phyloP scores from a whole-genome alignment of 2,797 vertebrate species.

The Eospalax fontanierii region DNA sequence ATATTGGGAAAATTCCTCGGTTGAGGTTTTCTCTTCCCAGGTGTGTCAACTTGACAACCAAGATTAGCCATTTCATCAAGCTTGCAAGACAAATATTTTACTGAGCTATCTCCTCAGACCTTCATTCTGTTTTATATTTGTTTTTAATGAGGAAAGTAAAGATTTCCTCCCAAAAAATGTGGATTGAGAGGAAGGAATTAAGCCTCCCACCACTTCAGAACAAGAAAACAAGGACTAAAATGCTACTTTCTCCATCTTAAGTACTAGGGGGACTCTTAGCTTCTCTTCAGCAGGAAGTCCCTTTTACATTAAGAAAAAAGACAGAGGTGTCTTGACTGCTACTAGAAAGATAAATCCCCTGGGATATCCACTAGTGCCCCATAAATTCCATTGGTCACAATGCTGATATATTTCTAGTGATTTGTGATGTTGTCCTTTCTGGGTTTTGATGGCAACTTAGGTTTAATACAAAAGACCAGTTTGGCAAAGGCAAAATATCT shows the following conservation, averaged over 20 bases:
- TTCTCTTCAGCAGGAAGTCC: slow-evolving; percentile 50
- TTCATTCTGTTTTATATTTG: neutral
- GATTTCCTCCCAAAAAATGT: neutral
- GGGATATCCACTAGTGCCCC: slow-evolving; percentile 73
- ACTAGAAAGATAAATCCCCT: slow-evolving; percentile 70
- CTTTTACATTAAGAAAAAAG: slow-evolving; percentile 75
- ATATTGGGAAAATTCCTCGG: too few relatives aligned
- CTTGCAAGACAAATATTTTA: neutral
- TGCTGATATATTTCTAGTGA: slow-evolving; percentile 78
- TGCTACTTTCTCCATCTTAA: neutral
- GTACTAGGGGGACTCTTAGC: neutral
- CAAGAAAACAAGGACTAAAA: neutral
- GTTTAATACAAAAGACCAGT: slow-evolving; percentile 65
- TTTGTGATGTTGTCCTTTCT: slow-evolving; percentile 78
- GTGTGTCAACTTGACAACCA: too few relatives aligned
- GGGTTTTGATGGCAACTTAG: slow-evolving; percentile 63
- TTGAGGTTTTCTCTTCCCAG: too few relatives aligned
- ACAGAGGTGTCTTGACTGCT: slow-evolving; percentile 67
- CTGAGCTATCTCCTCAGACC: neutral
- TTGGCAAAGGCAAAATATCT: slow-evolving; percentile 55
- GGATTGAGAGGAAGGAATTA: neutral
- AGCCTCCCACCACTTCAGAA: neutral
- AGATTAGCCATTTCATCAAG: neutral
- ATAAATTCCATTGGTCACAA: slow-evolving; percentile 77
- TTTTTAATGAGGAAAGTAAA: neutral